Conservation (phyloP, 1,140 invertebrate genomes). For the Lepidurus arcticus region DNA sequence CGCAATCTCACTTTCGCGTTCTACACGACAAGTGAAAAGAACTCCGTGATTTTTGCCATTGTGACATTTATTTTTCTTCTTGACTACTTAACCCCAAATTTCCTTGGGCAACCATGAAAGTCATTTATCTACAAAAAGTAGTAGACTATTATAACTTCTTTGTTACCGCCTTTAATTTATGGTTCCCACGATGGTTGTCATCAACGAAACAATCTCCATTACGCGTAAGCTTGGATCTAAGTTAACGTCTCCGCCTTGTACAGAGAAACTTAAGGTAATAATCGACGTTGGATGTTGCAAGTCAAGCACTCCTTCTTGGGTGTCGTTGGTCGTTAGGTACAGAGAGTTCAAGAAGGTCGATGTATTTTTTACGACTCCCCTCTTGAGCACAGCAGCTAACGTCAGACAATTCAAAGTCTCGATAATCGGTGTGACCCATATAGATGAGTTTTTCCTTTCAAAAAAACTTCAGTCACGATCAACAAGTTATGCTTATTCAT, state of each 20-base stretch:
- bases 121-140: neutral
- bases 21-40: neutral
- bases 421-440: neutral
- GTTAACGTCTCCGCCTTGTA: neutral
- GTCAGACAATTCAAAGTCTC: constrained; percentile 6
- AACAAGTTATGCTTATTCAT: neutral
- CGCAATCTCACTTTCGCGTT: neutral
- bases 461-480: neutral
- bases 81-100: neutral
- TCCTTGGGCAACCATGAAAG: neutral
- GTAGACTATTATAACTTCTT: neutral
- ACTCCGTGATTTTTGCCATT: neutral
- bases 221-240: no score
- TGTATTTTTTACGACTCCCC: neutral
- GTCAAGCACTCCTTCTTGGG: neutral
- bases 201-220: neutral
- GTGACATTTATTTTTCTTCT: neutral
- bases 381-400: neutral
- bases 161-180: neutral
- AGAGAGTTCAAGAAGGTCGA: constrained; percentile 13
- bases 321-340: neutral
- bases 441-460: neutral
- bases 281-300: neutral
- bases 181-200: constrained; percentile 1
- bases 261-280: neutral